Percentiles rank a stretch among this genome's conserved stretches.
Evolutionary conservation across 2,113 vertebrate species (phyloP).

Genomic region (Neodon shergylaensis): DNA sequence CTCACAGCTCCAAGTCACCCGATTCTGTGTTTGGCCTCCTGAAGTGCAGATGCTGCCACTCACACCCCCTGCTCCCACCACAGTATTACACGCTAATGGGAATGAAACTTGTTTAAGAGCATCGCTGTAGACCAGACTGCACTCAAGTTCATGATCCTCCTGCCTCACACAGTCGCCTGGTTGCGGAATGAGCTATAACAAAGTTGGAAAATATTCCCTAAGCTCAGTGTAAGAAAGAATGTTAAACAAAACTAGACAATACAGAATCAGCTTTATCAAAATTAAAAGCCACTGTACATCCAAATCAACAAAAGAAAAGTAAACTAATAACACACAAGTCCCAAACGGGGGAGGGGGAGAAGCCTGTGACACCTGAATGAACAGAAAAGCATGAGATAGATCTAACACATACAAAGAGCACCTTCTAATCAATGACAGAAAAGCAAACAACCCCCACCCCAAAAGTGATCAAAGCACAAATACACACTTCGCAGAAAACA

Average conservation of each 20-base stretch:
- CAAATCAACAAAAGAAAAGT: neutral
- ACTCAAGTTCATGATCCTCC: neutral
- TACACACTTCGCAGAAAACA: too few relatives aligned
- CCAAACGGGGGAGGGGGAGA: neutral
- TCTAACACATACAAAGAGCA: too few relatives aligned
- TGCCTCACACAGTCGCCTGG: neutral
- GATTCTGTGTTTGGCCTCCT: neutral
- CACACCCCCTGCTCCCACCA: neutral
- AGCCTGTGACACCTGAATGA: neutral
- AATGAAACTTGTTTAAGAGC: neutral
- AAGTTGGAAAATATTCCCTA: slow-evolving; percentile 10
- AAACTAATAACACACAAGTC: neutral
- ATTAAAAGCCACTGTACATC: neutral
- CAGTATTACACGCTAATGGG: neutral
- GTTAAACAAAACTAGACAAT: neutral
- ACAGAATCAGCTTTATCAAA: neutral
- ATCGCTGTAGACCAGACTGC: neutral
- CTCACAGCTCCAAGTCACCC: slow-evolving; percentile 1
- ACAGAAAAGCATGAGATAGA: too few relatives aligned
- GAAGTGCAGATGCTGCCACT: neutral
- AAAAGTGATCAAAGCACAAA: too few relatives aligned
- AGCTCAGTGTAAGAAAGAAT: slow-evolving; percentile 22
- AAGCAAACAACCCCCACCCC: too few relatives aligned
- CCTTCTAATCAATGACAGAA: too few relatives aligned
- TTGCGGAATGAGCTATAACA: neutral